Percentiles rank a stretch among this genome's conserved stretches.
Evolutionary conservation across 2,113 vertebrate genomes (phyloP).

Genomic region (Brienomyrus longianalis): DNA sequence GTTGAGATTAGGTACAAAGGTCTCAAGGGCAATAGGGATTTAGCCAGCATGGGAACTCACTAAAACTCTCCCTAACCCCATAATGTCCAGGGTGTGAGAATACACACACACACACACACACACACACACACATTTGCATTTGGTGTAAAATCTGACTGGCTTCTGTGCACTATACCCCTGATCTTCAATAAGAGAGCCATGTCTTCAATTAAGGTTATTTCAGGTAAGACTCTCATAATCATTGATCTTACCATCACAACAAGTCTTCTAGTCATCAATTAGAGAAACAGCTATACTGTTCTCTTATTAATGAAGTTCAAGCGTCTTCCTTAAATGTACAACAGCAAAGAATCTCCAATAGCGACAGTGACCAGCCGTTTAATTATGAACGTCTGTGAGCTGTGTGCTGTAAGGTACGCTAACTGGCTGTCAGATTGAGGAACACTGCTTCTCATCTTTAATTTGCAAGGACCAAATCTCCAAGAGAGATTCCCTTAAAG

Average conservation of each 20-base stretch:
- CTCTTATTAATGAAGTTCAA: not conserved
- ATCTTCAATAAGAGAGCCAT: not conserved
- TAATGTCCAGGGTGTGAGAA: not conserved
- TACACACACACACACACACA: too few species aligned
- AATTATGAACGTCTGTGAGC: not conserved
- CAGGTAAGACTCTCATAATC: not conserved
- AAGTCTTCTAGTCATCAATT: not conserved
- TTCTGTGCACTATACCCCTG: not conserved
- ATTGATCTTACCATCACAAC: not conserved
- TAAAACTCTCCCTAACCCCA: not conserved
- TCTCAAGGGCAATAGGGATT: not conserved
- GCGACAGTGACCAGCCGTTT: not conserved
- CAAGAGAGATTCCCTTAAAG: not conserved
- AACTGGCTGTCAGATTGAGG: not conserved
- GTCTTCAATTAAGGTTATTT: not conserved
- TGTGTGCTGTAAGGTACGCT: not conserved
- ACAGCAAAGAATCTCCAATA: not conserved
- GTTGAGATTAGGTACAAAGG: not conserved
- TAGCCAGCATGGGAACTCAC: not conserved
- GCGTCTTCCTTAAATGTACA: not conserved
- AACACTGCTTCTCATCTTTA: not conserved
- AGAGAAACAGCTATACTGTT: not conserved
- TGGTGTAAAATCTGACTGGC: not conserved
- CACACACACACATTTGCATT: not conserved
- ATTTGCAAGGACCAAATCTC: not conserved